Percentiles rank a stretch among this genome's conserved stretches.
These are phyloP conservation scores for Melieria omissa DNA, from an alignment of 2,888 invertebrate species.

Conservation along the genomic window DNA sequence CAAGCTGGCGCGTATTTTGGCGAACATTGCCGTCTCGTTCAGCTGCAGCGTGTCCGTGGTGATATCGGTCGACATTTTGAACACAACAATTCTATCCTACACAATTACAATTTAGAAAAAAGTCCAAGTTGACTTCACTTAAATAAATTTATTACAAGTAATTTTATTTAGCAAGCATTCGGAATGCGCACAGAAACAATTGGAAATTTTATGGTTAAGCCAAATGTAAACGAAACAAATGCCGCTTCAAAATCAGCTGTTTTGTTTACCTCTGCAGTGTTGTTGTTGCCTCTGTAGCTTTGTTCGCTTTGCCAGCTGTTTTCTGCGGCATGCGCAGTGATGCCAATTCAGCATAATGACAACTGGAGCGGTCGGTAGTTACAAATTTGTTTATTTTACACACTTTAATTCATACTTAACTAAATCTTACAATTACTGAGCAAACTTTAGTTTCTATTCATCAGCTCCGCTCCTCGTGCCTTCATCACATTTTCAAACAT, in stretches of 20 bases:
- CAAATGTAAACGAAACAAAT: constrained; percentile 24
- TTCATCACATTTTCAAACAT: no score
- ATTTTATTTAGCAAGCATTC: background rate
- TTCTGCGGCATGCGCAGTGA: background rate
- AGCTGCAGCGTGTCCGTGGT: constrained; percentile 69
- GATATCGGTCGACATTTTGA: constrained; percentile 41
- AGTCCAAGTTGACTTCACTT: constrained; percentile 15
- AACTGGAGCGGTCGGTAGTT: no score
- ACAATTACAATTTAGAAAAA: constrained; percentile 8
- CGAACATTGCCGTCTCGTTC: constrained; percentile 70
- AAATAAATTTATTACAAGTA: constrained; percentile 7
- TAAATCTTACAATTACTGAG: no score
- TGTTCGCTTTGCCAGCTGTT: constrained; percentile 17
- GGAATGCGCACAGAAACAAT: constrained; percentile 9
- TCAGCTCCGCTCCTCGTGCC: no score
- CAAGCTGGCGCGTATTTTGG: constrained; percentile 69
- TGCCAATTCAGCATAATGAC: no score
- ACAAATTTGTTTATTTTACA: no score
- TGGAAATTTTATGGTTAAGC: constrained; percentile 23
- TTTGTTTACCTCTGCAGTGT: constrained; percentile 6
- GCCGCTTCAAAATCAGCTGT: constrained; percentile 33
- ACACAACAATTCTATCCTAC: background rate
- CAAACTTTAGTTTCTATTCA: no score
- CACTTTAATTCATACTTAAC: no score
- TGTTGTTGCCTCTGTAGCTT: background rate